Base-by-base conservation (phyloP, 2,888 invertebrate genomes). In the Odiellus spinosus region DNA sequence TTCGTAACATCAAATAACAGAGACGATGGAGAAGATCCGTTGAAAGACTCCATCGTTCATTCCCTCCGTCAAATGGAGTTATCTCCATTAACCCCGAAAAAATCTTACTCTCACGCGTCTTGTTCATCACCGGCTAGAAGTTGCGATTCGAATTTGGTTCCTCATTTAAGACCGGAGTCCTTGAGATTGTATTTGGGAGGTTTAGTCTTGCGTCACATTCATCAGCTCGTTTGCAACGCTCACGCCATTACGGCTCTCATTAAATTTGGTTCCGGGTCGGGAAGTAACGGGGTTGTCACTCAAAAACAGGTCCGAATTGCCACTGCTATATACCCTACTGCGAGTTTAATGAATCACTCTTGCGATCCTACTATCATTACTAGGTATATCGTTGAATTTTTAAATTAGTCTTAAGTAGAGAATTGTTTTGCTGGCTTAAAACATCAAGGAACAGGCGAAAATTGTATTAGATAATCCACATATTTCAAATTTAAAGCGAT, bases 321-420 rank as follows among this genome's bases (percentile, higher is more conserved):
- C 1, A 80, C 85, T 2, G 87, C 80, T 1, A 81, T 90, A 60
- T 87, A 82, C 63, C 83, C 88, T 0, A 78, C 83, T 1, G 77
- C 84, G 0, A 83, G 86, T 58, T 77, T 90, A 69, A 82, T 90
- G 77, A 95, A 93, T 65, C 93, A 95, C 67, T 82, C 87, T 0
- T 93, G 93, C 63, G 77, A 81, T 53, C 80, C 86, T 5, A 81
- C 80, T 58, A 80, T 88, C 49, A 76, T 77, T 44, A 77, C 77
- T 58, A 76, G 75, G 79, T 81, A 64, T 63, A 61, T 61, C 11
- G n/a, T n/a, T 34, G 11, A n/a, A n/a, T n/a, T n/a, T n/a, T n/a
- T 40, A 40, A 40, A 40, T 14, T 40, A 40, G 3, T 40, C 19
- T 11, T 66, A 59, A 47, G 56, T n/a, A n/a, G n/a, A n/a, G n/a